Percentiles rank a stretch among this genome's conserved stretches.
Evolutionary conservation across 2,797 vertebrate genomes (phyloP).

Genomic region (Acanthis flammea): DNA sequence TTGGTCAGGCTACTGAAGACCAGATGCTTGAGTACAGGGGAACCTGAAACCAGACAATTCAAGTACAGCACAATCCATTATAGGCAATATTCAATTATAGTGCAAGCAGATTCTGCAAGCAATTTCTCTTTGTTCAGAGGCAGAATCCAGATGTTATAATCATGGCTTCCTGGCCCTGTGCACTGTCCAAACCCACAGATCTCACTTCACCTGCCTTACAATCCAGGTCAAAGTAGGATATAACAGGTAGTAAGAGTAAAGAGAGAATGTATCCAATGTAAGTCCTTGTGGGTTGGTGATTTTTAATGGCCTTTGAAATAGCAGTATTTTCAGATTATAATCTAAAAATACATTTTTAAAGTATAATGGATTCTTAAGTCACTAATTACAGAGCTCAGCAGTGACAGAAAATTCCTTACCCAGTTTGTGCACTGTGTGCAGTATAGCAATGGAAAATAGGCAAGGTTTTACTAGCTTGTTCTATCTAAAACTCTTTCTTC

Average conservation of each 20-base stretch:
- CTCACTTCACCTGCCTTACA: background rate
- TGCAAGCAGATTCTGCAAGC: background rate
- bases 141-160: background rate
- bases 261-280: background rate
- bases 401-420: background rate
- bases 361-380: background rate
- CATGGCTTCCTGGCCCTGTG: background rate
- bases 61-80: background rate
- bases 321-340: background rate
- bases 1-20: background rate
- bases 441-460: background rate
- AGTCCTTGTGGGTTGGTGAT: background rate
- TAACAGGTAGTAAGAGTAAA: background rate
- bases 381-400: background rate
- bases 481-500: background rate
- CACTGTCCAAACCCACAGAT: background rate
- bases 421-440: background rate
- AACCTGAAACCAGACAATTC: background rate
- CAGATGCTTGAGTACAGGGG: background rate
- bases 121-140: background rate
- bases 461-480: background rate
- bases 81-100: background rate
- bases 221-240: background rate
- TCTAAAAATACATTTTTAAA: background rate
- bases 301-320: background rate